These are phyloP conservation scores for Erpetoichthys calabaricus DNA, from an alignment of 2,797 vertebrate genomes.

Conservation along the genomic window DNA sequence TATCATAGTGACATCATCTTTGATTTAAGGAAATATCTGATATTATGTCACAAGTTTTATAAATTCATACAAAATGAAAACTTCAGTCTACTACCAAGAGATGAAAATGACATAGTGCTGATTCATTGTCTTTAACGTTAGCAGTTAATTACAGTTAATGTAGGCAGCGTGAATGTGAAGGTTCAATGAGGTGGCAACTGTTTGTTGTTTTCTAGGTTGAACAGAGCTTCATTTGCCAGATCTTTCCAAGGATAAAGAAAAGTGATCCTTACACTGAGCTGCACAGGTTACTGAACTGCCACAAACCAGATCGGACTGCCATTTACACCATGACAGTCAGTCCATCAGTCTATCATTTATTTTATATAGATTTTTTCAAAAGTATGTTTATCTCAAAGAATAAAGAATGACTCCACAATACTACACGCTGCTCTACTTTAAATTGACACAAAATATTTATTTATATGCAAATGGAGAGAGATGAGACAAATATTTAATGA, in stretches of 20 bases:
- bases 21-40: too few species aligned
- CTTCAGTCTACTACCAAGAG: too few species aligned
- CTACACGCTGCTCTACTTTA: too few species aligned
- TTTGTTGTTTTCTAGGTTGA: not conserved
- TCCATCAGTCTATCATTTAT: not conserved
- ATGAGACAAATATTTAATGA: too few species aligned
- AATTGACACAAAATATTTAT: too few species aligned
- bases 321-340: not conserved
- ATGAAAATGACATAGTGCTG: too few species aligned
- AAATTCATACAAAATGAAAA: too few species aligned
- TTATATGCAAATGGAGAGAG: too few species aligned
- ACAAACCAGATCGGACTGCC: conserved; percentile 5
- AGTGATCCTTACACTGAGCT: conserved; percentile 6
- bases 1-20: too few species aligned
- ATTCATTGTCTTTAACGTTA: not conserved
- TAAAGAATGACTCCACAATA: not conserved
- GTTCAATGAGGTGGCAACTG: not conserved
- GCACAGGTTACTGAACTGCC: conserved; percentile 6
- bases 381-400: not conserved
- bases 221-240: not conserved
- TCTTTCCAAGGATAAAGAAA: not conserved
- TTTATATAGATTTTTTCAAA: not conserved
- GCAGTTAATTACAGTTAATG: not conserved
- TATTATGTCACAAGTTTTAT: too few species aligned
- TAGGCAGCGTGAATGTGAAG: not conserved